Base-by-base conservation (phyloP, 2,888 invertebrate genomes). In the Odontomyia ornata region DNA sequence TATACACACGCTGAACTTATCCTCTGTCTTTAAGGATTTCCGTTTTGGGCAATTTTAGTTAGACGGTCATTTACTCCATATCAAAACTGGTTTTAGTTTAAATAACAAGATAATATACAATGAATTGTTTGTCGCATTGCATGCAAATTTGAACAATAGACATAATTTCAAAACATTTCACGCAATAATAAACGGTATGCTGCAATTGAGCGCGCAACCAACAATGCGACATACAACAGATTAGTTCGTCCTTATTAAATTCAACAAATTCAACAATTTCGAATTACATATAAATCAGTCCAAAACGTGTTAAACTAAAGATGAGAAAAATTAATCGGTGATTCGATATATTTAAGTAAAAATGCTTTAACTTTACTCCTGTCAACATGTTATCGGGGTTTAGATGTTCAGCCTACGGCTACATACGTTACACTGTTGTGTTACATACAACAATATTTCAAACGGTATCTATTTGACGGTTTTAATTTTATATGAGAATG, bases 401-500 rank as follows among this genome's bases (percentile, higher is more conserved):
- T 72, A 30, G 18, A 60, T 21, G 30, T 67, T 67, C 76, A 77
- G 79, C 80, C 79, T 80, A 79, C 76, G 79, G 79, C 80, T 78
- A 76, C 78, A 56, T 79, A 60, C 75, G 78, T 77, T 78, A 77
- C 78, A 78, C 76, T 79, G 78, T 75, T 77, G 76, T 78, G 77
- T 79, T 79, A 79, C 79, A 77, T 77, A 79, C 79, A 79, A 79
- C 76, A 75, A 43, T 76, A 47, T 52, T 52, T 46, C 3, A 46
- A 69, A 69, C 23, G 25, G n/a, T 1, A n/a, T 36, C 65, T 65
- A 65, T 2, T 30, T n/a, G 4, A n/a, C 30, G n/a, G 15, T 65
- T 36, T 65, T 65, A 60, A 60, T 52, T 9, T 9, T 15, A 52
- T n/a, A 52, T 52, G 52, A 52, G 52, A n/a, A 52, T 27, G 62